A percentile compares a stretch with the other conserved stretches of the same genome.
Conservation (phyloP, 53 echinoderm and acorn worm genomes). For the Paracentrotus lividus region DNA sequence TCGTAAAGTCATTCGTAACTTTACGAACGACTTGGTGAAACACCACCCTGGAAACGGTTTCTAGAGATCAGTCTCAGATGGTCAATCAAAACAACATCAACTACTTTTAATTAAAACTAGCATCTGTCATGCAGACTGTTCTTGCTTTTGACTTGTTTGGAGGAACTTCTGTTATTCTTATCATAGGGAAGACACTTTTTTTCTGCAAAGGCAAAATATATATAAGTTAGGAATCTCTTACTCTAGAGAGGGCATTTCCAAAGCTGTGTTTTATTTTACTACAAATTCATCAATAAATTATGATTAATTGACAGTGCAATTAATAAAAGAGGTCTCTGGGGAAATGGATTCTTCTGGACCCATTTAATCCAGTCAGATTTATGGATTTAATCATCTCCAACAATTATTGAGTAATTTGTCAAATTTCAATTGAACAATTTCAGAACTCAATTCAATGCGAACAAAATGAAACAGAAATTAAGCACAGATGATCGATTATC, state of each 20-base stretch:
- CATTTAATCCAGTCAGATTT: not conserved
- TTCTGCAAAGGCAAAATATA: not conserved
- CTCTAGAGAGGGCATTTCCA: not conserved
- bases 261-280: not conserved
- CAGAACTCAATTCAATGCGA: not conserved
- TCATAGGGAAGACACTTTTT: not conserved
- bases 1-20: too few relatives aligned
- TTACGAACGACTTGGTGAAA: too few relatives aligned
- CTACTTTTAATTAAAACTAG: conserved; percentile 20
- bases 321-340: not conserved
- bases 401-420: conserved; percentile 35
- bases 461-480: not conserved
- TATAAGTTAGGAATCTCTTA: not conserved
- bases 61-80: conserved; percentile 51
- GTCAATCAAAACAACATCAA: conserved; percentile 55
- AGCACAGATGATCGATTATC: not conserved
- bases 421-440: not conserved
- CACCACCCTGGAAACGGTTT: not conserved
- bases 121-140: conserved; percentile 17
- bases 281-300: too few relatives aligned
- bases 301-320: not conserved
- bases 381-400: conserved; percentile 1
- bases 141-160: conserved; percentile 1
- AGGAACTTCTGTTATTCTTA: not conserved
- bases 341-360: not conserved